phyloP scores from a whole-genome alignment of 2,888 invertebrate genomes.

The Drosophila paranaensis region DNA sequence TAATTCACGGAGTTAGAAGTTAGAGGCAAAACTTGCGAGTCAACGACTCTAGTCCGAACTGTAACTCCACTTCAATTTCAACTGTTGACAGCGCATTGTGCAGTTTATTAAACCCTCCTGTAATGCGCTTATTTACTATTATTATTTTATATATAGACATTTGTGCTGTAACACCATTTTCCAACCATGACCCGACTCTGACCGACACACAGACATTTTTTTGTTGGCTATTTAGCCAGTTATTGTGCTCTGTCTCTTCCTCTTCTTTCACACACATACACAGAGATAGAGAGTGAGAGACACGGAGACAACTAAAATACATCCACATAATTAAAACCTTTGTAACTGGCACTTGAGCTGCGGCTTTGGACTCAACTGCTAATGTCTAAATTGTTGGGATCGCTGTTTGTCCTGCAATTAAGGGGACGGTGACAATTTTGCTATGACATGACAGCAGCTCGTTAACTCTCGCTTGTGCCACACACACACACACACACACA shows the following conservation, averaged over 20 bases:
- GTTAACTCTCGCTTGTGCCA: conserved; percentile 61
- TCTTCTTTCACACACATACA: conserved; percentile 25
- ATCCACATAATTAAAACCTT: conserved; percentile 51
- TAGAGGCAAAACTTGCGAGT: too few relatives aligned
- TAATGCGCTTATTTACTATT: conserved; percentile 1
- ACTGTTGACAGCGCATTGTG: not conserved
- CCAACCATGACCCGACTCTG: conserved; percentile 18
- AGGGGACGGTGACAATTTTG: conserved; percentile 55
- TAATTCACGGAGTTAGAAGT: not conserved
- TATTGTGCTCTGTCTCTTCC: conserved; percentile 9
- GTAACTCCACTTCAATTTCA: not conserved
- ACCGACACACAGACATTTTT: conserved; percentile 17
- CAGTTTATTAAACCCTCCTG: not conserved
- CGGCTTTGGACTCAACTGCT: conserved; percentile 18
- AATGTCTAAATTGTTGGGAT: conserved; percentile 63
- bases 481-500: conserved; percentile 14
- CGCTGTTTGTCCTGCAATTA: conserved; percentile 63
- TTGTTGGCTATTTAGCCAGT: conserved; percentile 16
- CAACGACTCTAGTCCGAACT: too few relatives aligned
- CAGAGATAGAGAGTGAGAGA: not conserved
- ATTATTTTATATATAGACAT: conserved; percentile 20
- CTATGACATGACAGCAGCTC: conserved; percentile 67
- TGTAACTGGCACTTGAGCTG: conserved; percentile 31
- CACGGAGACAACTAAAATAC: conserved; percentile 10
- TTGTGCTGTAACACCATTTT: conserved; percentile 39